These are phyloP conservation scores for Hippocampus guttulatus DNA, from an alignment of 2,113 vertebrate genomes.

Conservation along the genomic window DNA sequence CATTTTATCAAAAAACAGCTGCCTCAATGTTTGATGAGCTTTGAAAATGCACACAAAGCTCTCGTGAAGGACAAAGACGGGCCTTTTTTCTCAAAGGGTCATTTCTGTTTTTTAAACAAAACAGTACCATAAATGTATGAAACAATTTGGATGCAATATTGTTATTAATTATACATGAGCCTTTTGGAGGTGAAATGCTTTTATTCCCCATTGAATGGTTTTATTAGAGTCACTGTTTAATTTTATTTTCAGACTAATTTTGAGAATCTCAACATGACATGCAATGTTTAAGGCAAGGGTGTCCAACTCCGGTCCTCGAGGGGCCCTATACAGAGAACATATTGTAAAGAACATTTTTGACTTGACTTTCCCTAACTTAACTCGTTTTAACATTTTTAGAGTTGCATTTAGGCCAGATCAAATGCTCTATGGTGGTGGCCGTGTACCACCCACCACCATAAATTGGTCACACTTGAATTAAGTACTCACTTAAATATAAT, in stretches of 20 bases:
- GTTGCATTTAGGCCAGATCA: no score
- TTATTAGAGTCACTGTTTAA: neutral
- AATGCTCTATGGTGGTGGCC: no score
- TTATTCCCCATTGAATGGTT: neutral
- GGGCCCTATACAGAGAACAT: no score
- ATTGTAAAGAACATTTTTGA: no score
- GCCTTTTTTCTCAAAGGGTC: neutral
- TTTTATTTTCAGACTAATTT: no score
- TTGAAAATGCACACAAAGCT: conserved; percentile 8
- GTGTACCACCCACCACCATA: no score
- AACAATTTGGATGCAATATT: neutral
- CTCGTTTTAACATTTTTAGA: no score
- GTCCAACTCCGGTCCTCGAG: no score
- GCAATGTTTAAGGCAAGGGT: no score
- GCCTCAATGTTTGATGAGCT: conserved; percentile 8
- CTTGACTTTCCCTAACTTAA: no score
- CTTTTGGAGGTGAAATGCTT: neutral
- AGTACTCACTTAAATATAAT: neutral
- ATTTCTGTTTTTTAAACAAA: neutral
- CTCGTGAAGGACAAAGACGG: neutral
- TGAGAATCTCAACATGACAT: no score
- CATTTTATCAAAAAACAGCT: conserved; percentile 11
- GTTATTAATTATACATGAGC: neutral
- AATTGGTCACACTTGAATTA: neutral
- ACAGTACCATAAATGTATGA: neutral